These are phyloP conservation scores for Hylaeus volcanicus DNA, from an alignment of 1,140 invertebrate species.

Conservation along the genomic window DNA sequence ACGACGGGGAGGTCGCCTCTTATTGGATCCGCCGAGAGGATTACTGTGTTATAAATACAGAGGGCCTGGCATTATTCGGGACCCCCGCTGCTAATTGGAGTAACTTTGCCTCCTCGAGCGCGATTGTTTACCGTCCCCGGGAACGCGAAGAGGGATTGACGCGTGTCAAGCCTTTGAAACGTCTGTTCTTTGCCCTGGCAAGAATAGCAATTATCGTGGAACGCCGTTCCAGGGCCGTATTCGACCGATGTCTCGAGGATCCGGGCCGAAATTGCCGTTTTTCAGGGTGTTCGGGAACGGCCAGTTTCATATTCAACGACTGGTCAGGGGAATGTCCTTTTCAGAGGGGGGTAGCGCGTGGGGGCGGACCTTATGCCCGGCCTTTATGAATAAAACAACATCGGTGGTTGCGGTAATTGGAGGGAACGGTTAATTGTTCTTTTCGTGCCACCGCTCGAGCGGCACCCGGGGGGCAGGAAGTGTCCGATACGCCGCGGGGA, in stretches of 20 bases:
- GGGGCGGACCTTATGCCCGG: neutral
- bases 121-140: constrained; percentile 58
- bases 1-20: constrained; percentile 45
- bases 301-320: constrained; percentile 8
- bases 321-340: constrained; percentile 10
- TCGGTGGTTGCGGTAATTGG: constrained; percentile 32
- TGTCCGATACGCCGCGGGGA: neutral
- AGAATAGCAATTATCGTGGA: constrained; percentile 41
- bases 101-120: constrained; percentile 59
- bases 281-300: neutral
- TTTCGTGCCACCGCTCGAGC: neutral
- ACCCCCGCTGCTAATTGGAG: constrained; percentile 60
- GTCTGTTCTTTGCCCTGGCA: constrained; percentile 18
- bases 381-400: constrained; percentile 44
- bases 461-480: constrained; percentile 5
- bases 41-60: constrained; percentile 61
- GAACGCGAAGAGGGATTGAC: constrained; percentile 34
- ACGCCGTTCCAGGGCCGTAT: neutral
- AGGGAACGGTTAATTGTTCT: constrained; percentile 39
- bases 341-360: neutral
- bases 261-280: constrained; percentile 28
- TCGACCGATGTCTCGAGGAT: constrained; percentile 13
- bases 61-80: constrained; percentile 56
- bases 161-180: constrained; percentile 42
- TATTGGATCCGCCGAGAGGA: constrained; percentile 51